Evolutionary conservation across 1,140 invertebrate species (phyloP).

Genomic region (Hypsibius dujardini): DNA sequence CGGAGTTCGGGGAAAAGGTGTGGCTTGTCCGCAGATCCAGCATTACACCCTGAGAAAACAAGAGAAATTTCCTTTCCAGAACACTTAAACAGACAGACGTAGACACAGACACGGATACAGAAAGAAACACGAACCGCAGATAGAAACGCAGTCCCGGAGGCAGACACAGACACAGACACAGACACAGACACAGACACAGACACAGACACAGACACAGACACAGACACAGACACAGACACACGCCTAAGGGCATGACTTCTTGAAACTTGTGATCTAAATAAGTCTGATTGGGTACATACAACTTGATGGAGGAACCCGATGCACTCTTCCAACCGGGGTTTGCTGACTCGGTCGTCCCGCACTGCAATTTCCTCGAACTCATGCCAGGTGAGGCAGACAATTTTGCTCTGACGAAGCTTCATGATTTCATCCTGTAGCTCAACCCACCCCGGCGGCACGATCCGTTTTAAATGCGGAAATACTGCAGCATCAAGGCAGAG

Average conservation of each 20-base stretch:
- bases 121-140: no score
- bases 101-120: no score
- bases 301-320: slow-evolving; percentile 17
- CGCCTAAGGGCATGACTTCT: no score
- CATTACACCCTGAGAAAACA: neutral
- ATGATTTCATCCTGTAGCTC: slow-evolving; percentile 22
- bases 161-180: neutral
- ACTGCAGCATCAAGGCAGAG: slow-evolving; percentile 10
- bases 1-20: neutral
- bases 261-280: no score
- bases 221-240: no score
- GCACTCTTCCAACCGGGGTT: neutral
- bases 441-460: slow-evolving; percentile 18
- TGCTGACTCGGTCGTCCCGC: neutral
- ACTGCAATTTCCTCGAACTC: slow-evolving; percentile 16
- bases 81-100: no score
- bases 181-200: neutral
- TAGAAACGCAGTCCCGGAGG: no score
- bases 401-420: slow-evolving; percentile 19
- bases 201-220: neutral
- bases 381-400: slow-evolving; percentile 21
- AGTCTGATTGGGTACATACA: neutral
- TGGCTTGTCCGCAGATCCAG: neutral
- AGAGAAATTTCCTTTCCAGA: no score
- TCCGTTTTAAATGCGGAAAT: slow-evolving; percentile 20